A percentile compares a stretch with the other conserved stretches of the same genome.
phyloP scores from a whole-genome alignment of 2,113 vertebrate genomes.

The Dolichotis patagonum region DNA sequence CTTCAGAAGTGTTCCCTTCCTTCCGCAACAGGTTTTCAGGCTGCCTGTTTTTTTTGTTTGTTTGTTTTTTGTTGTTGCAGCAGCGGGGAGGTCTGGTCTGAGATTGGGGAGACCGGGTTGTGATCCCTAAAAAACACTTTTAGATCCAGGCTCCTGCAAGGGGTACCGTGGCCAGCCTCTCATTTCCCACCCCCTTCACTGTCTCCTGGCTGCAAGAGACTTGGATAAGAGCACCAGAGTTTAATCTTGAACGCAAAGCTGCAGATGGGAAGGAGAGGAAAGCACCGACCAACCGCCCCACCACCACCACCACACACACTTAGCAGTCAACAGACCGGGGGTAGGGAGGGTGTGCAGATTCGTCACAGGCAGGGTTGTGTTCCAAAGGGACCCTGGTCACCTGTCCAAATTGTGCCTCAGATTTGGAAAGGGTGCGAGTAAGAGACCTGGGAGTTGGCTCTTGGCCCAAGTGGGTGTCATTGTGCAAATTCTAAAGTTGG shows the following conservation, averaged over 20 bases:
- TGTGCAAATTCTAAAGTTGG: slow-evolving; percentile 74
- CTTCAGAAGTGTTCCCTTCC: slow-evolving; percentile 59
- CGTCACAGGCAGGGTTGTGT: slow-evolving; percentile 29
- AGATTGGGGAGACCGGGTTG: not conserved
- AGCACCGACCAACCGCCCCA: slow-evolving; percentile 16
- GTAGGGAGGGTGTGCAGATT: too few relatives aligned
- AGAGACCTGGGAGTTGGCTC: slow-evolving; percentile 25
- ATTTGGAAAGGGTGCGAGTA: slow-evolving; percentile 39
- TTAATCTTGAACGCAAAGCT: slow-evolving; percentile 78
- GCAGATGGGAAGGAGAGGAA: slow-evolving; percentile 63
- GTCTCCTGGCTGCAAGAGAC: slow-evolving; percentile 63
- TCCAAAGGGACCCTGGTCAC: slow-evolving; percentile 32
- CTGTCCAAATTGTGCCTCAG: slow-evolving; percentile 39
- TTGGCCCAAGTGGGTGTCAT: slow-evolving; percentile 70
- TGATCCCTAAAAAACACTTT: slow-evolving; percentile 51
- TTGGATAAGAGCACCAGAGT: slow-evolving; percentile 71
- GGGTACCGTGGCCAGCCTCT: slow-evolving; percentile 2
- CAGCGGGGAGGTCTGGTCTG: not conserved
- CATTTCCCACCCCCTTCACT: not conserved
- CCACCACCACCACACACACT: not conserved
- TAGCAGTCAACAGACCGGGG: not conserved
- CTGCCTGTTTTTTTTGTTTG: slow-evolving; percentile 7
- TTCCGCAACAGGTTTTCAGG: slow-evolving; percentile 64
- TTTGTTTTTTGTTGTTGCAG: too few relatives aligned
- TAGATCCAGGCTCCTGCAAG: not conserved